Base-by-base conservation (phyloP, 2,797 vertebrate species). In the Anguilla megastoma region DNA sequence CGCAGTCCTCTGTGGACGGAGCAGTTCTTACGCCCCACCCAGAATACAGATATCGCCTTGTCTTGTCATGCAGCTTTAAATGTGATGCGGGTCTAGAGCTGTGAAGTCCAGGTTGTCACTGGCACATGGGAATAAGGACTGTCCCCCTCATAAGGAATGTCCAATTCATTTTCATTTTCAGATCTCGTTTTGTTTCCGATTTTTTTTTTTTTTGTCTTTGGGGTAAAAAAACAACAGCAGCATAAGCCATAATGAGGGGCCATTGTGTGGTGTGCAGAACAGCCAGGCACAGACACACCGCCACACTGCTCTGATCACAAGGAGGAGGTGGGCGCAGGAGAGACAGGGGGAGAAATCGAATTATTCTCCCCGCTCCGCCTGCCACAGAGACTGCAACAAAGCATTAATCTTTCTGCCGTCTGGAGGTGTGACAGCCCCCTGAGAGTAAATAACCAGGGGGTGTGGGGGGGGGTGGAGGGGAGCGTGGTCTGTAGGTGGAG, bases 361-460 rank as follows among this genome's bases (percentile, higher is more conserved):
- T 95, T 93, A 94, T 94, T 95, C 92, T 93, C 92, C 92, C 92
- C 91, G 94, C 94, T 94, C 94, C 90, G 92, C 92, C 94, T 95
- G 94, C 94, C 92, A 94, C 90, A 87, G 89, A 92, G 90, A 92
- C 90, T 90, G 92, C 92, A 92, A 92, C 90, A 94, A 92, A 92
- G 92, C 94, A 95, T 96, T 95, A 90, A 94, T 96, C 95, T 94
- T 94, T 90, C 91, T 87, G 91, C 89, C 76, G 90, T 92, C 91
- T 94, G 94, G 93, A 94, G 93, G 87, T 76, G 92, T 95, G 94
- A 95, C 91, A 93, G 92, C 91, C 87, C 58, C 84, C 85, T n/a
- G 79, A 91, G 90, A 90, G 90, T 86, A 87, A 87, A 90, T 54
- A 79, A 88, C 83, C 85, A 74, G 88, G 58, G 89, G 88, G 48